These are phyloP conservation scores for Drosophila anomelani DNA, from an alignment of 2,888 invertebrate genomes.

Conservation along the genomic window DNA sequence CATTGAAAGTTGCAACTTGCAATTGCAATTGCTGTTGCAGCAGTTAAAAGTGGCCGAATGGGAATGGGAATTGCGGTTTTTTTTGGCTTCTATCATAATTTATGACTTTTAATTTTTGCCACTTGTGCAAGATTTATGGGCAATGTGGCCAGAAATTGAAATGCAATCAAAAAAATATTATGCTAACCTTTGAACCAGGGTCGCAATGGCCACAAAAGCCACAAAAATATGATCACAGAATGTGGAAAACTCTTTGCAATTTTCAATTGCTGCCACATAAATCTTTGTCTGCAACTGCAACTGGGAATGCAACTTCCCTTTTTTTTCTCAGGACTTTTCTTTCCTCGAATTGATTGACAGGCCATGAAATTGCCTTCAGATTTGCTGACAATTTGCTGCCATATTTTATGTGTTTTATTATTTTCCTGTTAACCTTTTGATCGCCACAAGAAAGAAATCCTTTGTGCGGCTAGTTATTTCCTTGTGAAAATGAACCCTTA, in stretches of 20 bases:
- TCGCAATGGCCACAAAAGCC: conserved; percentile 6
- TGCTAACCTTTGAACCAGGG: conserved; percentile 74
- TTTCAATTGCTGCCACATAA: conserved; percentile 49
- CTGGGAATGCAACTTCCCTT: conserved; percentile 10
- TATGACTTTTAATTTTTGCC: conserved; percentile 80
- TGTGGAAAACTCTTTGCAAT: conserved; percentile 11
- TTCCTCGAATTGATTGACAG: conserved; percentile 76
- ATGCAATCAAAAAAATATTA: conserved; percentile 80
- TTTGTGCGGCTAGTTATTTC: conserved; percentile 3
- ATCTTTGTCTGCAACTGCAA: conserved; percentile 16
- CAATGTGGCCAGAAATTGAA: conserved; percentile 70
- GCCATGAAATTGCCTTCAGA: conserved; percentile 77
- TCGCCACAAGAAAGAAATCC: background rate
- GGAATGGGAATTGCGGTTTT: conserved; percentile 32
- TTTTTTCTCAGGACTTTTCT: conserved; percentile 10
- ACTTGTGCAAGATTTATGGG: conserved; percentile 74
- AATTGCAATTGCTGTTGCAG: conserved; percentile 23
- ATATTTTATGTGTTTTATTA: background rate
- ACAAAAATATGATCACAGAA: conserved; percentile 38
- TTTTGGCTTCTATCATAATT: conserved; percentile 60
- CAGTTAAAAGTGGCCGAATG: conserved; percentile 29
- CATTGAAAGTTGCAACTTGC: conserved; percentile 60
- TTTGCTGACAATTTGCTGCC: conserved; percentile 36
- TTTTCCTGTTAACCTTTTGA: conserved; percentile 8
- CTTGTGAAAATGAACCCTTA: conserved; percentile 6